A percentile compares a stretch with the other conserved stretches of the same genome.
Conservation (phyloP, 2,113 vertebrate genomes). For the Cochlearius cochlearius region DNA sequence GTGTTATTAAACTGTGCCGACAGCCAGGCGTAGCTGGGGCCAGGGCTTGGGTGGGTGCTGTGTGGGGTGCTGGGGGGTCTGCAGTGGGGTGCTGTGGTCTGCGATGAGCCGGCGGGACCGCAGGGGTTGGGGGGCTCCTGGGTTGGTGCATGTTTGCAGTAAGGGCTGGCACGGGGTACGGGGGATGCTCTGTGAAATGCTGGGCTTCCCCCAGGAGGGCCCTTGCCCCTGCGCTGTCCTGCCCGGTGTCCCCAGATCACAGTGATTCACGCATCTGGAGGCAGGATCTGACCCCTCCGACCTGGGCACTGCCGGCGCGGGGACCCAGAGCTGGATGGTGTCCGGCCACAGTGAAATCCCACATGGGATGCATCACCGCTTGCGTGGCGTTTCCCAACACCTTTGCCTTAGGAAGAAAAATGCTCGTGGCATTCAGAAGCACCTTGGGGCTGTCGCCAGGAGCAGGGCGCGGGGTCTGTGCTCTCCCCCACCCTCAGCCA, state of each 20-base stretch:
- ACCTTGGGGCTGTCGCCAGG: accelerated
- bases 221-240: not conserved
- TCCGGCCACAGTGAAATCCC: not conserved
- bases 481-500: not conserved
- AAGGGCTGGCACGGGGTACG: accelerated
- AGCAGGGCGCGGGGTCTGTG: accelerated
- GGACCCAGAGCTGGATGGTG: not conserved
- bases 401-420: not conserved
- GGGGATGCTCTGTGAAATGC: not conserved
- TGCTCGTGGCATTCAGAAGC: accelerated
- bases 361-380: accelerated
- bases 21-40: not conserved
- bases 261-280: accelerated
- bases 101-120: not conserved
- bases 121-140: accelerated
- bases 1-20: accelerated
- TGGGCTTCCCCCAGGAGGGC: accelerated
- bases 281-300: not conserved
- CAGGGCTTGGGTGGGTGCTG: not conserved
- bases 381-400: accelerated
- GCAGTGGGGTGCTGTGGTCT: not conserved
- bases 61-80: not conserved
- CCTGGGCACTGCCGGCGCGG: accelerated
- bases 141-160: accelerated
- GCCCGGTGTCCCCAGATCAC: accelerated